A percentile compares a stretch with the other conserved stretches of the same genome.
Conservation (phyloP, 2,113 vertebrate species). For the Rhabdomys dilectus region DNA sequence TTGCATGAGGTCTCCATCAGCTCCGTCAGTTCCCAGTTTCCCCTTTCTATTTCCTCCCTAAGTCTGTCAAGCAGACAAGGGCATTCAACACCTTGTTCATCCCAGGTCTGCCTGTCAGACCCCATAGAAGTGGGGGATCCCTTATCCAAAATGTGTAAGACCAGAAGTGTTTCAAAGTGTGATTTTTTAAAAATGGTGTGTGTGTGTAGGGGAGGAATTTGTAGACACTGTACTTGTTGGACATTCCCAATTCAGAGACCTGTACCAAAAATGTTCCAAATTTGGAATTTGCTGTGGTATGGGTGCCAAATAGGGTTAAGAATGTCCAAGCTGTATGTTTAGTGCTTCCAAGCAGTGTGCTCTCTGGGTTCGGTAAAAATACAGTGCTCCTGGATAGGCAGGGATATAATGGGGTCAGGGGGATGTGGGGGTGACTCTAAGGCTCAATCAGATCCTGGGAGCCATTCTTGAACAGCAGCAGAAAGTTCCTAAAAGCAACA, state of each 20-base stretch:
- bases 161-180: not conserved
- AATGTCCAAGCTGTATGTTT: not conserved
- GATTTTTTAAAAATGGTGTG: not conserved
- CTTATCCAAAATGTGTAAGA: not conserved
- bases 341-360: not conserved
- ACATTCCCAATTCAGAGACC: not conserved
- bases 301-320: not conserved
- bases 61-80: too few species aligned
- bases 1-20: not conserved
- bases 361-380: not conserved
- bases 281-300: not conserved
- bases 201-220: not conserved
- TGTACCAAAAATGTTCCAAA: not conserved
- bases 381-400: not conserved
- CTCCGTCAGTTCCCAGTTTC: not conserved
- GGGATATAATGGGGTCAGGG: too few species aligned
- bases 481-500: not conserved
- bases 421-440: too few species aligned
- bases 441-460: not conserved
- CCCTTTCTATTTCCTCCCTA: not conserved
- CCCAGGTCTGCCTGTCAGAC: accelerated
- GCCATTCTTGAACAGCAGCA: not conserved
- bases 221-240: not conserved
- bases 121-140: not conserved
- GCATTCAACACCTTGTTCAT: not conserved